Base-by-base conservation (phyloP, 2,888 invertebrate species). In the Tortricodes alternella region DNA sequence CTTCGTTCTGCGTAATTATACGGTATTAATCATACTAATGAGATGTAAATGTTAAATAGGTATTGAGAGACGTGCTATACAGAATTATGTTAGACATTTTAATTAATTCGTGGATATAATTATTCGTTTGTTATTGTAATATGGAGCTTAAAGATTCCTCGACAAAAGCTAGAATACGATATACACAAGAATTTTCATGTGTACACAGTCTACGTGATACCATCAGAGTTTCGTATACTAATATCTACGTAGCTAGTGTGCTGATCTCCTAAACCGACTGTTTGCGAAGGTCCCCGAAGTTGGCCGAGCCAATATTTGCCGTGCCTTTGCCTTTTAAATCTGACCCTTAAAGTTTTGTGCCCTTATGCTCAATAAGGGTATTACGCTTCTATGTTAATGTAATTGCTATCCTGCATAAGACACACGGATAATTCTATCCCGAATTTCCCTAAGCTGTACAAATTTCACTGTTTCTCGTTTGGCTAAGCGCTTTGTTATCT, bases 271-370 rank as follows among this genome's bases (percentile, higher is more conserved):
- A 64, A 67, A 66, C 70, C 65, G 52, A 23, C 53, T 78, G 75
- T 82, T 80, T 78, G 74, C 65, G 53, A 58, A 68, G 73, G 70
- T 60, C 70, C 66, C 62, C 41, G 35, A 73, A 79, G 73, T 75
- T 78, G 67, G 71, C 68, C 62, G 72, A 76, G 78, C 80, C 80
- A 84, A 84, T 83, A 81, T 84, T 83, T 81, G 78, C 64, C 62
- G 68, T 66, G 70, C 73, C 79, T 74, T 66, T 71, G 69, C 73
- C 70, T 78, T 75, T 71, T 72, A 74, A 78, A 80, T 77, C 78
- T 75, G 69, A 76, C 73, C 78, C 73, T 73, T 67, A 37, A 58
- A 61, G 51, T 46, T 44, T 37, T 23, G 21, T 27, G 18, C 49
- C 21, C 35, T 43, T 44, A 49, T 32, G 27, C 29, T 18, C 38